Evolutionary conservation across 2,797 vertebrate species (phyloP).

Genomic region (Salarias fasciatus): DNA sequence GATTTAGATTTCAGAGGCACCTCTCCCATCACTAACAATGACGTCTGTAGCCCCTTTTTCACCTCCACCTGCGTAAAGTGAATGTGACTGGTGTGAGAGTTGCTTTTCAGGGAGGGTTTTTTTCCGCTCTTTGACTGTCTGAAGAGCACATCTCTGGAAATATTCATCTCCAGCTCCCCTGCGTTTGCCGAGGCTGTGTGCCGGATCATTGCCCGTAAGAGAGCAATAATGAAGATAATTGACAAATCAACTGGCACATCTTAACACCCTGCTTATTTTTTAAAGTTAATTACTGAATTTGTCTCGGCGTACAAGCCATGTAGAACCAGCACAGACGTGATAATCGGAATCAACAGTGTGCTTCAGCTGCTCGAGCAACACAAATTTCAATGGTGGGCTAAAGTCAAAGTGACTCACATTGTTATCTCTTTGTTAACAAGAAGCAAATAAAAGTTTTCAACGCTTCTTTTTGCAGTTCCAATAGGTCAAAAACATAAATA

Average conservation of each 20-base stretch:
- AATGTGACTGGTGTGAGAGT: conserved; percentile 6
- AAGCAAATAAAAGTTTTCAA: conserved; percentile 42
- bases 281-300: neutral
- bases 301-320: neutral
- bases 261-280: too few species aligned
- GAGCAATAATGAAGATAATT: too few species aligned
- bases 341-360: conserved; percentile 6
- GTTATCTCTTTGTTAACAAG: conserved; percentile 38
- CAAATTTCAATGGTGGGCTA: neutral
- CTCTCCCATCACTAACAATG: conserved; percentile 15
- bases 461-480: conserved; percentile 44
- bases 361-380: neutral
- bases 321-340: conserved; percentile 6
- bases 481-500: conserved; percentile 75
- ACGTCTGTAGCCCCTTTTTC: conserved; percentile 27
- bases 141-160: conserved; percentile 3
- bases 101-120: neutral
- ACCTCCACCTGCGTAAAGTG: conserved; percentile 16
- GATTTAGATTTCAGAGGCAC: conserved; percentile 30
- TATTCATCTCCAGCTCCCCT: neutral
- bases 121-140: conserved; percentile 1
- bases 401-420: conserved; percentile 22
- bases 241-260: too few species aligned
- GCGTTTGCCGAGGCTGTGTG: too few species aligned
- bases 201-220: too few species aligned